Evolutionary conservation across 2,888 invertebrate genomes (phyloP).

Genomic region (Argyra leucocephala): DNA sequence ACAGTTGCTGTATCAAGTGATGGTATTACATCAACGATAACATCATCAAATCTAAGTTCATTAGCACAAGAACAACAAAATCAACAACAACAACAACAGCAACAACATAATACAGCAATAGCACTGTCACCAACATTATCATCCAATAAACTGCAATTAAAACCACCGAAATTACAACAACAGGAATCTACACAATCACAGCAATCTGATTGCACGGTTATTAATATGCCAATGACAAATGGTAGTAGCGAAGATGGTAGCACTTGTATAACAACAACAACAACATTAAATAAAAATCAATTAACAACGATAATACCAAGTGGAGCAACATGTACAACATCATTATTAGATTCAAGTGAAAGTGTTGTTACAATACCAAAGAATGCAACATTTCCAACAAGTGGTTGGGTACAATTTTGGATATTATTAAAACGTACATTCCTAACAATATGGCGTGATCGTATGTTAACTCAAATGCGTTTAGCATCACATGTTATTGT

Average conservation of each 20-base stretch:
- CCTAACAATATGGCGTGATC: slow-evolving; percentile 70
- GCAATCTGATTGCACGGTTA: slow-evolving; percentile 37
- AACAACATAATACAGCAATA: slow-evolving; percentile 41
- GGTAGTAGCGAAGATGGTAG: slow-evolving; percentile 8
- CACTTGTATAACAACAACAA: slow-evolving; percentile 19
- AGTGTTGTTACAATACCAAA: slow-evolving; percentile 57
- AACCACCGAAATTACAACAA: slow-evolving; percentile 38
- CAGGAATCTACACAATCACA: slow-evolving; percentile 26
- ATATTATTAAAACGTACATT: slow-evolving; percentile 78
- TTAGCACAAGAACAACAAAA: slow-evolving; percentile 38
- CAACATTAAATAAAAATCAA: slow-evolving; percentile 9
- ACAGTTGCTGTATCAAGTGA: slow-evolving; percentile 24
- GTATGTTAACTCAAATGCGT: slow-evolving; percentile 82
- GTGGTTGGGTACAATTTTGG: slow-evolving; percentile 75
- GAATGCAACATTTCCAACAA: slow-evolving; percentile 69
- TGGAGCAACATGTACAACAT: slow-evolving; percentile 50
- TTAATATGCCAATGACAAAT: slow-evolving; percentile 31
- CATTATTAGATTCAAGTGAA: slow-evolving; percentile 61
- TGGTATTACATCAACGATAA: slow-evolving; percentile 39
- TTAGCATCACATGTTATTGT: slow-evolving; percentile 66
- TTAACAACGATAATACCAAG: slow-evolving; percentile 2
- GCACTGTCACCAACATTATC: slow-evolving; percentile 47
- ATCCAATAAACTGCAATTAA: slow-evolving; percentile 47
- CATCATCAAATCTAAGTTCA: slow-evolving; percentile 27
- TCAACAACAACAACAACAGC: slow-evolving; percentile 25